Evolutionary conservation across 2,113 vertebrate genomes (phyloP), one percentile per base, ranked within the genome.

Genomic region (Merops nubicus): DNA sequence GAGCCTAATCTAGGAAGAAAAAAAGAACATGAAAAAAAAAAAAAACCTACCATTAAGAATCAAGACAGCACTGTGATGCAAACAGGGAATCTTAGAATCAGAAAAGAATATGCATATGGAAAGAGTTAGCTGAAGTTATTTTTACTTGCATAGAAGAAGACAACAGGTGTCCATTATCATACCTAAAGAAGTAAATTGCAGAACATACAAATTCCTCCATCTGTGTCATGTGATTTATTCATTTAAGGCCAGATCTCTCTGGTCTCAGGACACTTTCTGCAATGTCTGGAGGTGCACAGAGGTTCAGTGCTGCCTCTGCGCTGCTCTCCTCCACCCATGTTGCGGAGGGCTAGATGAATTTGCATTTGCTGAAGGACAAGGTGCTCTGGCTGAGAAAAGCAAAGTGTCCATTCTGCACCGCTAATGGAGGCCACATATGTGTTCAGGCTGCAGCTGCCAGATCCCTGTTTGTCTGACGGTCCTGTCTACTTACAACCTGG

Each of bases 351-450:
- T 2, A 18, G 29, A 34, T 13, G 25, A n/a, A 34, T 78, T 70
- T 72, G 36, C 6, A 3, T 69, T 21, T 5, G 0, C 20, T 10
- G 26, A 5, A 14, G 43, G 11, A 29, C 7, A 23, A 29, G 42
- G 6, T 0, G 0, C 33, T 48, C 42, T 36, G 36, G 20, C 15
- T 33, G 73, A 45, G 65, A 56, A 72, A 64, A 29, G n/a, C 36
- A 9, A 16, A n/a, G 5, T 0, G 0, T 10, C 19, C 42, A 67
- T 56, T 67, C 29, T 29, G 19, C 51, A 33, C 4, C 34, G 22
- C 26, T 47, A 48, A 23, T 0, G 1, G 29, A 29, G 60, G 17
- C 40, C 11, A 10, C 9, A 1, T 12, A 2, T 1, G 5, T 6
- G 20, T 42, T 83, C 53, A 62, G 70, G 54, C 14, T 57, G 67